phyloP scores from a whole-genome alignment of 2,888 invertebrate species.

The Oligia strigilis region DNA sequence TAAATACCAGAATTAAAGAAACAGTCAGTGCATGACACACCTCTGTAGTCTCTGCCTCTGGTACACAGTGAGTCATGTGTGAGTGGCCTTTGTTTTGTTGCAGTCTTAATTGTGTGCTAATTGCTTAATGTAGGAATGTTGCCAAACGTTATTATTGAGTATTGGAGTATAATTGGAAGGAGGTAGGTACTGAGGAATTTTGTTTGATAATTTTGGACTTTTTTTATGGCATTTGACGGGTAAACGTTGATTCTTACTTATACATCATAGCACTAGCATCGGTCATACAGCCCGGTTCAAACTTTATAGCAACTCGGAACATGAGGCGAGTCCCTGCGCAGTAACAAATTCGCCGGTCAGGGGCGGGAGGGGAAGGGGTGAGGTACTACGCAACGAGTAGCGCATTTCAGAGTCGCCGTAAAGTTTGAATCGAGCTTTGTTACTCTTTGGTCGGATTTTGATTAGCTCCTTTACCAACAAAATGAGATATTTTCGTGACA shows the following conservation, averaged over 20 bases:
- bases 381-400: not conserved
- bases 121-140: constrained; percentile 47
- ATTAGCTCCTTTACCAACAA: not conserved
- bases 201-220: too few relatives aligned
- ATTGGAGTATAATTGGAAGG: not conserved
- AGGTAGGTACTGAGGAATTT: not conserved
- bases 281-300: not conserved
- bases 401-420: not conserved
- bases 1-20: constrained; percentile 4
- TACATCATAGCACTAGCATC: not conserved
- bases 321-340: not conserved
- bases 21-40: constrained; percentile 48
- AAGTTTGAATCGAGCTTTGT: not conserved
- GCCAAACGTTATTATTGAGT: constrained; percentile 25
- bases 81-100: constrained; percentile 47
- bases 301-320: not conserved
- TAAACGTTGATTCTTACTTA: not conserved
- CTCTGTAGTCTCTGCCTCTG: constrained; percentile 20
- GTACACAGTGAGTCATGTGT: constrained; percentile 33
- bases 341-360: not conserved
- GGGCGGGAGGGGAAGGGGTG: not conserved
- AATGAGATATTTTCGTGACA: not conserved
- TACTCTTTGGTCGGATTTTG: not conserved
- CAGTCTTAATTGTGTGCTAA: constrained; percentile 60
- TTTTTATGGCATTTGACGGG: not conserved